Evolutionary conservation across 2,888 invertebrate genomes (phyloP).

Genomic region (Macropis europaea): DNA sequence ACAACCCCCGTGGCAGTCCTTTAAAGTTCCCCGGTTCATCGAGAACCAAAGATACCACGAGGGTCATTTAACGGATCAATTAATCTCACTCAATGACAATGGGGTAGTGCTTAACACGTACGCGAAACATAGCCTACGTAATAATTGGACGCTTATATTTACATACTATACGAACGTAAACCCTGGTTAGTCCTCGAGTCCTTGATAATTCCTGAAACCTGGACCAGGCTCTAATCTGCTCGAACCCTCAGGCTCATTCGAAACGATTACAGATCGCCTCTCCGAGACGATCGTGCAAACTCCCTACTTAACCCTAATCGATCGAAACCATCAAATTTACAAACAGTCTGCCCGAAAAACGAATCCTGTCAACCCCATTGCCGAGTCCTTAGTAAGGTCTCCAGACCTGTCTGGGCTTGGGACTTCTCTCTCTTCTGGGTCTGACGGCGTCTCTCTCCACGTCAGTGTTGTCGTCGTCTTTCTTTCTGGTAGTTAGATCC

Average conservation of each 20-base stretch:
- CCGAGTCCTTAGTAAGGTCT: constrained; percentile 72
- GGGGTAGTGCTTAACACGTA: constrained; percentile 49
- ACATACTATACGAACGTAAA: constrained; percentile 74
- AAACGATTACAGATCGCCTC: neutral
- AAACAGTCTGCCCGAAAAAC: neutral
- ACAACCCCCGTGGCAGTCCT: too few relatives aligned
- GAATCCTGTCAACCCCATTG: neutral
- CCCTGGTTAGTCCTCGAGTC: constrained; percentile 80
- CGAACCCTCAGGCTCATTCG: neutral
- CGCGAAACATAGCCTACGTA: constrained; percentile 52
- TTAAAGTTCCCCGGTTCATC: too few relatives aligned
- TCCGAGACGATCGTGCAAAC: neutral
- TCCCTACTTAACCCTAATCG: neutral
- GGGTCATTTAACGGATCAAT: constrained; percentile 19
- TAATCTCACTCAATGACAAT: constrained; percentile 50
- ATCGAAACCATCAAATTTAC: constrained; percentile 14
- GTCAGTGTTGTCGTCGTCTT: constrained; percentile 72
- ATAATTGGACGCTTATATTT: constrained; percentile 67
- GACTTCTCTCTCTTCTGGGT: constrained; percentile 73
- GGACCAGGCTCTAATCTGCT: constrained; percentile 9
- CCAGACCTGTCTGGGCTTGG: constrained; percentile 78
- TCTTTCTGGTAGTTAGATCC: constrained; percentile 73
- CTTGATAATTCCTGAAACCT: constrained; percentile 53
- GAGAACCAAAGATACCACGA: neutral
- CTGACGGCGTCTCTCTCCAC: constrained; percentile 69